phyloP scores from a whole-genome alignment of 1,140 invertebrate species.

The Drosophila persimilis region DNA sequence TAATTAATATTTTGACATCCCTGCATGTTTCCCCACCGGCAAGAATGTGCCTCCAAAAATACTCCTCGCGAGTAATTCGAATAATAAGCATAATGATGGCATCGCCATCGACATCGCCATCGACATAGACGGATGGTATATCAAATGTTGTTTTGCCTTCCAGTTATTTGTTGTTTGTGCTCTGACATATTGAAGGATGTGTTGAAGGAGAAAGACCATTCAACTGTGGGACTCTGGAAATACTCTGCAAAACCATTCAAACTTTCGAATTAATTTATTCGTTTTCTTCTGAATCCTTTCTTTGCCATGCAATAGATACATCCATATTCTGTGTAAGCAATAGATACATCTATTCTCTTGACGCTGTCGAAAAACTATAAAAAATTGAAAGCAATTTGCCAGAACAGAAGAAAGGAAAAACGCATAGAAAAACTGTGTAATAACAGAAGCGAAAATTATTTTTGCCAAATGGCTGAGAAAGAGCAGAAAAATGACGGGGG shows the following conservation, averaged over 20 bases:
- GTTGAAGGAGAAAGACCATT: slow-evolving; percentile 4
- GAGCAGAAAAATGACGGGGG: not conserved
- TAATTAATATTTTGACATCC: slow-evolving; percentile 67
- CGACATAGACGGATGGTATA: slow-evolving; percentile 61
- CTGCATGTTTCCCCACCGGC: not conserved
- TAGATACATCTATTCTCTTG: slow-evolving; percentile 16
- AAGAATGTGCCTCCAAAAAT: slow-evolving; percentile 1
- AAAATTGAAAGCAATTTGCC: slow-evolving; percentile 59
- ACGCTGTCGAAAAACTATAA: slow-evolving; percentile 32
- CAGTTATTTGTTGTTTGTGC: slow-evolving; percentile 13
- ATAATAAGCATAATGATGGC: slow-evolving; percentile 38
- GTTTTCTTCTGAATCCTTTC: too few species aligned
- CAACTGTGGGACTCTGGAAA: not conserved
- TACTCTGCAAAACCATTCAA: too few species aligned
- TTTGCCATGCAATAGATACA: too few species aligned
- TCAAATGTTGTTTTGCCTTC: slow-evolving; percentile 57
- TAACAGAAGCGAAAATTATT: slow-evolving; percentile 55
- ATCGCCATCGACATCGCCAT: slow-evolving; percentile 12
- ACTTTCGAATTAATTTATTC: too few species aligned
- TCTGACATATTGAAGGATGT: slow-evolving; percentile 18
- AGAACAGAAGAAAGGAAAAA: slow-evolving; percentile 21
- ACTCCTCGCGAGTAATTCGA: slow-evolving; percentile 23
- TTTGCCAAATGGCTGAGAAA: slow-evolving; percentile 21
- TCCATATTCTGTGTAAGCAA: too few species aligned
- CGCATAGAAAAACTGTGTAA: slow-evolving; percentile 29